Percentiles rank a stretch among this genome's conserved stretches.
Conservation (phyloP, 2,113 vertebrate genomes). For the Struthidea cinerea region DNA sequence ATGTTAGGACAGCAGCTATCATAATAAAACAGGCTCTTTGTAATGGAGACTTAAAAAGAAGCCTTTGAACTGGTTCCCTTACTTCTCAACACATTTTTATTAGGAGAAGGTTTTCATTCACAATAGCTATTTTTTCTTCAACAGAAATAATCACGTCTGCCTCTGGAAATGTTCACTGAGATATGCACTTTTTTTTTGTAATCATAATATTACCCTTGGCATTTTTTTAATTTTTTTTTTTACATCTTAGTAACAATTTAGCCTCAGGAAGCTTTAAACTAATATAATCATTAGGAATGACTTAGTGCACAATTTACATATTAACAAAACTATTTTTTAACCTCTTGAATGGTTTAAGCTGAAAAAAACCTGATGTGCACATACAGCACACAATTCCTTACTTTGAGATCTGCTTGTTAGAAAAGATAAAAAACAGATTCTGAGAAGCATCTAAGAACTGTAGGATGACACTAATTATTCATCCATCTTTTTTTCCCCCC, state of each 20-base stretch:
- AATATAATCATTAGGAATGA: background rate
- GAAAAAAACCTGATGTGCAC: background rate
- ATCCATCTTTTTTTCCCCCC: background rate
- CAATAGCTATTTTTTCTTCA: background rate
- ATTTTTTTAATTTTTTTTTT: background rate
- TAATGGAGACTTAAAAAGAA: background rate
- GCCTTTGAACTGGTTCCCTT: background rate
- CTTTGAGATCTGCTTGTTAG: background rate
- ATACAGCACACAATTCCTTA: background rate
- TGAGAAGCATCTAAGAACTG: background rate
- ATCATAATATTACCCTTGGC: background rate
- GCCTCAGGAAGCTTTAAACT: background rate
- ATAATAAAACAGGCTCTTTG: background rate
- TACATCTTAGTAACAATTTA: background rate
- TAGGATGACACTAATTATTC: background rate
- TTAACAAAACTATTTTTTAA: background rate
- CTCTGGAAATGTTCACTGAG: background rate
- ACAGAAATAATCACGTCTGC: background rate
- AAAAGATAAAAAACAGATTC: background rate
- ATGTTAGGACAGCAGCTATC: constrained; percentile 15
- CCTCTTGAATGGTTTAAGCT: background rate
- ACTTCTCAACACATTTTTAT: background rate
- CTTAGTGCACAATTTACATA: background rate
- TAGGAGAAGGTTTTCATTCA: background rate
- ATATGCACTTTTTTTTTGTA: background rate